Percentiles rank a stretch among this genome's conserved stretches.
These are phyloP conservation scores for Poeciliopsis turrubarensis DNA, from an alignment of 2,113 vertebrate genomes.

Conservation along the genomic window DNA sequence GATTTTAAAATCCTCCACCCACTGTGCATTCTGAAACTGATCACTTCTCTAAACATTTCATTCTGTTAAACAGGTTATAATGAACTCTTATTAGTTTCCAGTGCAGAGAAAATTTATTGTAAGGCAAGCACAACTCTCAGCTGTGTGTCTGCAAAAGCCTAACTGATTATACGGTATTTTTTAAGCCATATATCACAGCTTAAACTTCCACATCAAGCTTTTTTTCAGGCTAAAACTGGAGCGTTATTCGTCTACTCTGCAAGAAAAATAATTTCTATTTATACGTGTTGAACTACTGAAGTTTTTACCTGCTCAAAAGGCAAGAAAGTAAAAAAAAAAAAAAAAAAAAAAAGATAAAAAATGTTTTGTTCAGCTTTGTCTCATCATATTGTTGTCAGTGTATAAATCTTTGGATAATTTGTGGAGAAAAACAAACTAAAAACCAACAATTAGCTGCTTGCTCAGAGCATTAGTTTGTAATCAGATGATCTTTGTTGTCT, in stretches of 20 bases:
- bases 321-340: too few relatives aligned
- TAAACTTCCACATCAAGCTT: too few relatives aligned
- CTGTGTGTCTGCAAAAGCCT: neutral
- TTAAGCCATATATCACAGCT: too few relatives aligned
- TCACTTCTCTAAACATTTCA: neutral
- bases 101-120: neutral
- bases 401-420: neutral
- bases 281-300: too few relatives aligned
- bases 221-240: too few relatives aligned
- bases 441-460: neutral
- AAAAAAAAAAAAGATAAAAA: neutral
- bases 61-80: neutral
- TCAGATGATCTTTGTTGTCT: conserved; percentile 8
- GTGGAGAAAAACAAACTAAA: neutral
- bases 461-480: neutral
- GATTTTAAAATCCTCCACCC: neutral
- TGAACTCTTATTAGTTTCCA: neutral
- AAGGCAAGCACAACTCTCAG: too few relatives aligned
- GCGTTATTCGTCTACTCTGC: too few relatives aligned
- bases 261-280: too few relatives aligned
- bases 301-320: neutral
- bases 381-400: neutral
- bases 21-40: neutral
- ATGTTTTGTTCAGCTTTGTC: neutral
- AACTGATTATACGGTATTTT: neutral